Percentiles rank a stretch among this genome's conserved stretches.
Evolutionary conservation across 1,140 invertebrate species (phyloP).

Genomic region (Drosophila pruinosa): DNA sequence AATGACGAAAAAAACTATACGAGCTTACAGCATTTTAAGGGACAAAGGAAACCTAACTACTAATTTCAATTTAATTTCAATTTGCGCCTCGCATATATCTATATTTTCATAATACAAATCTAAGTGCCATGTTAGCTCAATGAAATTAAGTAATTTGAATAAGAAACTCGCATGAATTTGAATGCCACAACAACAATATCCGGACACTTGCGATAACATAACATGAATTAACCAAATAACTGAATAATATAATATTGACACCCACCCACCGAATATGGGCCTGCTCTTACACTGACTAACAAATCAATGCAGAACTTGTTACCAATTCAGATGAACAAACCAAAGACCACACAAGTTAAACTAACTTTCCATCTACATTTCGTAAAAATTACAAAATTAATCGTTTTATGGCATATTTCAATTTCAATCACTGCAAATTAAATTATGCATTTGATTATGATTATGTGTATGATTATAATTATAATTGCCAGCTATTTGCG

Average conservation of each 20-base stretch:
- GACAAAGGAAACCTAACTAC: slow-evolving; percentile 6
- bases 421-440: slow-evolving; percentile 6
- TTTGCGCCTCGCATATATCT: neutral
- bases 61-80: slow-evolving; percentile 11
- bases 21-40: slow-evolving; percentile 66
- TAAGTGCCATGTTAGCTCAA: neutral
- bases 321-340: neutral
- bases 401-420: neutral
- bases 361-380: neutral
- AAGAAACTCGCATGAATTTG: neutral
- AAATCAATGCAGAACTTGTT: neutral
- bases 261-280: slow-evolving; percentile 30
- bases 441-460: slow-evolving; percentile 14
- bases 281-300: neutral
- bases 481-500: neutral
- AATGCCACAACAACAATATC: neutral
- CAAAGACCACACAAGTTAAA: slow-evolving; percentile 6
- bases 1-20: slow-evolving; percentile 65
- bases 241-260: slow-evolving; percentile 28
- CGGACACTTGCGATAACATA: neutral
- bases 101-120: neutral
- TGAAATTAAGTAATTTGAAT: neutral
- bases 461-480: no score
- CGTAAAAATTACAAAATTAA: neutral
- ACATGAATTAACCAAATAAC: neutral